phyloP scores from a whole-genome alignment of 2,888 invertebrate species.

The Dynastes grantii region DNA sequence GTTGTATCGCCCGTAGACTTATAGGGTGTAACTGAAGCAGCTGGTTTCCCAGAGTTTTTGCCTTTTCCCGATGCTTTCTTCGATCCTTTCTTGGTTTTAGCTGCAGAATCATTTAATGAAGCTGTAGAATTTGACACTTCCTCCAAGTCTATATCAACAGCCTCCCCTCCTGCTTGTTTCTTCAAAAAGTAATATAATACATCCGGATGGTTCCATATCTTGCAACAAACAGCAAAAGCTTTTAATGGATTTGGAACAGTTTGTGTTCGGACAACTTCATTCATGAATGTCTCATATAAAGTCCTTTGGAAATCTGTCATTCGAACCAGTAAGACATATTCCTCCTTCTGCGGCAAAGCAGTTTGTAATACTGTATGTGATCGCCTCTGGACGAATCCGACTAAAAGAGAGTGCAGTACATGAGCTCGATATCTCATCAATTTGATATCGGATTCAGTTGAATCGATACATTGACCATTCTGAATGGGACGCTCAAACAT shows the following conservation, averaged over 20 bases:
- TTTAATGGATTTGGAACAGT: conserved; percentile 95
- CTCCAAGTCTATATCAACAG: conserved; percentile 86
- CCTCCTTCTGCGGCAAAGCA: conserved; percentile 95
- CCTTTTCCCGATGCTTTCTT: conserved; percentile 67
- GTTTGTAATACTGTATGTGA: conserved; percentile 94
- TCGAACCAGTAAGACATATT: conserved; percentile 90
- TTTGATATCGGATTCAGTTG: conserved; percentile 93
- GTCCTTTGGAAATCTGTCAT: conserved; percentile 94
- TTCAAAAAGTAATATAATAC: conserved; percentile 90
- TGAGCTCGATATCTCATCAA: conserved; percentile 96
- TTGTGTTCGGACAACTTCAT: conserved; percentile 89
- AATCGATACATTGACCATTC: conserved; percentile 98
- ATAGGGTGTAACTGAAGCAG: conserved; percentile 73
- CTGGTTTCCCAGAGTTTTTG: conserved; percentile 71
- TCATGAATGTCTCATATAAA: conserved; percentile 95
- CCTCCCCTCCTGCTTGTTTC: conserved; percentile 85
- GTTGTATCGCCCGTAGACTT: conserved; percentile 56
- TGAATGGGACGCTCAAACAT: conserved; percentile 99
- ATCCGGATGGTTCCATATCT: conserved; percentile 98
- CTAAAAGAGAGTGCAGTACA: conserved; percentile 92
- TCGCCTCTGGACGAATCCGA: conserved; percentile 96
- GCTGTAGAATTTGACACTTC: conserved; percentile 76
- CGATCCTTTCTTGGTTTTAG: conserved; percentile 68
- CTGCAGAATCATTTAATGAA: conserved; percentile 66
- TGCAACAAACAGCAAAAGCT: conserved; percentile 98